Evolutionary conservation across 2,888 invertebrate genomes (phyloP), one percentile per base, ranked within the genome.

Genomic region (Acronicta psi): DNA sequence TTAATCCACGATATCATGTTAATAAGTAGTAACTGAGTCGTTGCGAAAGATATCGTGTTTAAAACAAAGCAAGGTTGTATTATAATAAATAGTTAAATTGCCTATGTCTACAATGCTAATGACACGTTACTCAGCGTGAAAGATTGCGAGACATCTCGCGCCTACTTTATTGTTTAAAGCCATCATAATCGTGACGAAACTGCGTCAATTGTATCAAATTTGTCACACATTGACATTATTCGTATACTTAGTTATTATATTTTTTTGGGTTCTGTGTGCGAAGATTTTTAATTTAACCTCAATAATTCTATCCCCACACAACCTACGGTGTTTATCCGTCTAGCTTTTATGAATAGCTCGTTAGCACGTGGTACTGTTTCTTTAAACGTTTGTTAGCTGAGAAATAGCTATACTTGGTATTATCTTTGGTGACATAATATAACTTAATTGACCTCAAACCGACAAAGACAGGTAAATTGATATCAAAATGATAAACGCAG

Each of bases 31-130:
- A 40, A 29, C 9, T 51, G 31, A 59, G 47, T 40, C 14, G 41
- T 59, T 69, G 60, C 34, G 16, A 37, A 49, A 43, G 16, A 38
- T 41, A 9, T 45, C n/a, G 0, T 4, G 17, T 23, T 14, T 38
- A 31, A 55, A 60, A 58, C 69, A 69, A 65, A 20, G 18, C 45
- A 65, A 65, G 61, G 60, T 60, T 29, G 10, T 29, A 51, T 23
- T 40, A 37, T 18, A 18, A 50, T 44, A 38, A 50, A 66, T 66
- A 2, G 31, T 54, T 49, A 41, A 45, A 60, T 54, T 42, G 45
- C 25, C 31, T 16, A 29, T 8, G 31, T 47, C 17, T n/a, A 50
- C 42, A 52, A 58, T 29, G 40, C 51, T 57, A 51, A 59, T 47
- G 38, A 37, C 34, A 40, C 34, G 42, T 60, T 47, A 41, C 23